Evolutionary conservation across 2,113 vertebrate genomes (phyloP).

Genomic region (Apaloderma vittatum): DNA sequence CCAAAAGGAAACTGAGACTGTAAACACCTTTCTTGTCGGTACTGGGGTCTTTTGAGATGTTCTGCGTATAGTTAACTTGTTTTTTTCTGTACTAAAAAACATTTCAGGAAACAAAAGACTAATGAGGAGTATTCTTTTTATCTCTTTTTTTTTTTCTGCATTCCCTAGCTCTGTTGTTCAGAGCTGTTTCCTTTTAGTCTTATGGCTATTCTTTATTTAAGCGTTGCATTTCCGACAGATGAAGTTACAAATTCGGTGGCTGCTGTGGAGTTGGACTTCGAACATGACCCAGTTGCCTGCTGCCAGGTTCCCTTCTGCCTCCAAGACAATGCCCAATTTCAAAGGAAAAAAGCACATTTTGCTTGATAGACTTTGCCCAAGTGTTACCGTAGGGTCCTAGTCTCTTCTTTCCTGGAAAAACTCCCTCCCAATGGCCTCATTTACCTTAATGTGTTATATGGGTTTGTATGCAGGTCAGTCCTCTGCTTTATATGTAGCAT

Average conservation of each 20-base stretch:
- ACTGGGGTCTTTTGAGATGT: neutral
- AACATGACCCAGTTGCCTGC: accelerated
- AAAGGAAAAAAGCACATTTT: neutral
- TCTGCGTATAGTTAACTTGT: neutral
- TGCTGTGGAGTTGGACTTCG: neutral
- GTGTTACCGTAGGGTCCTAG: neutral
- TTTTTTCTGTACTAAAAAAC: neutral
- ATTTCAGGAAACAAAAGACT: neutral
- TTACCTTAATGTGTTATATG: neutral
- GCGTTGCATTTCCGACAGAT: accelerated
- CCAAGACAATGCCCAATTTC: neutral
- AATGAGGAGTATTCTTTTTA: neutral
- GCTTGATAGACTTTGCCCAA: neutral
- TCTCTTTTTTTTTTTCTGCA: neutral
- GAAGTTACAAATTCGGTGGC: neutral
- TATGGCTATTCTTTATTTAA: neutral
- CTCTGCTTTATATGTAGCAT: neutral
- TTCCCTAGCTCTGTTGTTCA: neutral
- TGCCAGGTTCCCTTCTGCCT: neutral
- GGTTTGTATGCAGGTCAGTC: neutral
- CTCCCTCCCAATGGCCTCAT: neutral
- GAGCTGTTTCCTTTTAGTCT: neutral
- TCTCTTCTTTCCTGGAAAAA: neutral
- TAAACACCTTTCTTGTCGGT: neutral
- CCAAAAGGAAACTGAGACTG: neutral